A percentile compares a stretch with the other conserved stretches of the same genome.
Conservation (phyloP, 2,888 invertebrate species). For the Eudemis profundana region DNA sequence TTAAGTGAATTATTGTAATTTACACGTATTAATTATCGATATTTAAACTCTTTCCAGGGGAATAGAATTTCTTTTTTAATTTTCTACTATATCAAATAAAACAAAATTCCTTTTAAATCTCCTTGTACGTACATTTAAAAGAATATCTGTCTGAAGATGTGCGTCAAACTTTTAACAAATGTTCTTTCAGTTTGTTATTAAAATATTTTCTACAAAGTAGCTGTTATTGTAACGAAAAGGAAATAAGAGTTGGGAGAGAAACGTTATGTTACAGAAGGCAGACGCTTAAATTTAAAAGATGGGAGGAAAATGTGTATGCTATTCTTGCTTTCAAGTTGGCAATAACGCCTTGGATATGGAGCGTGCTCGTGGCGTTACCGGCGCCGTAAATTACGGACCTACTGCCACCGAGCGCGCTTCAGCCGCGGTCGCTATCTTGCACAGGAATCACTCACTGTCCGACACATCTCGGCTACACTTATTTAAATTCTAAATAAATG, state of each 20-base stretch:
- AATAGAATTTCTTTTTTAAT: conserved; percentile 1
- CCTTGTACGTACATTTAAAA: conserved; percentile 29
- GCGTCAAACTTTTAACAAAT: conserved; percentile 39
- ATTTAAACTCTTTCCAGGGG: not conserved
- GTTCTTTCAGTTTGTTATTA: conserved; percentile 31
- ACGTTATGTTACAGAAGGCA: conserved; percentile 65
- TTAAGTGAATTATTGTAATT: too few species aligned
- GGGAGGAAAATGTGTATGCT: conserved; percentile 79
- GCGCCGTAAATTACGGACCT: conserved; percentile 79
- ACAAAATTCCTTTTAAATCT: conserved; percentile 10
- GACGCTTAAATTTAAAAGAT: conserved; percentile 77
- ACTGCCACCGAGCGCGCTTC: conserved; percentile 67
- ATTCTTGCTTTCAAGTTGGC: conserved; percentile 83
- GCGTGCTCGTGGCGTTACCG: conserved; percentile 82
- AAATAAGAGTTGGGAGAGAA: conserved; percentile 64
- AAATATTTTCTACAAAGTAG: conserved; percentile 53
- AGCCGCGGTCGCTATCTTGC: conserved; percentile 69
- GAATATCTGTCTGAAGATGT: conserved; percentile 14
- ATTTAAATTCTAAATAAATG: conserved; percentile 39
- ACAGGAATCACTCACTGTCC: conserved; percentile 68
- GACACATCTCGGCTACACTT: conserved; percentile 50
- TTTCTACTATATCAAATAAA: conserved; percentile 3
- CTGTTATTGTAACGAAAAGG: conserved; percentile 47
- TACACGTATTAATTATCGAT: not conserved
- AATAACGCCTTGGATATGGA: conserved; percentile 82